Base-by-base conservation (phyloP, 1,140 invertebrate species). In the Polypedilum vanderplanki region DNA sequence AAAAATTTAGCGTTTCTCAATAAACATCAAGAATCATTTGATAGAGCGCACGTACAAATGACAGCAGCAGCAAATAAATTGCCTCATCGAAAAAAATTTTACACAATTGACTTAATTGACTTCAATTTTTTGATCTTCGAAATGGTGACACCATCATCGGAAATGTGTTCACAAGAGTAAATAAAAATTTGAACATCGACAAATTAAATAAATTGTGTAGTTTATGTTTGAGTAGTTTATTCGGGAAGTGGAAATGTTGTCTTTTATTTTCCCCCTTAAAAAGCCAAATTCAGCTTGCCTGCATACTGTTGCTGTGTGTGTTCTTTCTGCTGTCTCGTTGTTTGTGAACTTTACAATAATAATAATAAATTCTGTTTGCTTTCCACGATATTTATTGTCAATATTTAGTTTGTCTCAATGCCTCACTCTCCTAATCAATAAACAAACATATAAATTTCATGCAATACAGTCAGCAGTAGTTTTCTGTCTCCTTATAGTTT, bases 171-270 rank as follows among this genome's bases (percentile, higher is more conserved):
- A 33, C 24, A 33, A 33, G 24, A 33, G 24, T 33, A 33, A 33
- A 33, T 33, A 33, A 33, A 33, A 33, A 33, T 33, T 33, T n/a
- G n/a, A 57, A 57, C 46, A 57, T 57, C n/a, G n/a, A 57, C 46
- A 57, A 57, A 57, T 57, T 57, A 57, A 57, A 57, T 57, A 57
- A 57, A 57, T 57, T 57, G 46, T 57, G 46, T 57, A n/a, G n/a
- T 57, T n/a, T 57, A 57, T 46, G 46, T 57, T 57, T 57, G 46
- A n/a, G 46, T n/a, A 57, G 46, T 57, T 57, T 57, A 57, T 57
- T n/a, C 46, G 12, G 24, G 24, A 33, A 33, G 24, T 33, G 24
- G 24, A 5, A n/a, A 57, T 15, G 46, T 57, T 57, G 24, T 33
- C 24, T 33, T 33, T 33, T 33, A 3, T 33, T 33, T 5, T 33